Conservation (phyloP, 2,797 vertebrate genomes). For the Melanotaenia trifasciata region DNA sequence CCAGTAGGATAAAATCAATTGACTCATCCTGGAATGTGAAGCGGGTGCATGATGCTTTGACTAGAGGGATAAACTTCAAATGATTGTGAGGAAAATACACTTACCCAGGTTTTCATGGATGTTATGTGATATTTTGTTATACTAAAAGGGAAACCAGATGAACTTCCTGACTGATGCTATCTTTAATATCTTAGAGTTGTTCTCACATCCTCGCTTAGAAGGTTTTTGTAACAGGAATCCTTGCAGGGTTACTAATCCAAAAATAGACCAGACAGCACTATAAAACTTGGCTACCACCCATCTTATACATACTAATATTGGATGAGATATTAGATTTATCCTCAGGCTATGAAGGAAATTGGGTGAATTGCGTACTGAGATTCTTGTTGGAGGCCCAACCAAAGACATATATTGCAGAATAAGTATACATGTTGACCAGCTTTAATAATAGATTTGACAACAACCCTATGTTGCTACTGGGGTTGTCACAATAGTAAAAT, state of each 20-base stretch:
- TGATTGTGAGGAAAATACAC: slow-evolving; percentile 13
- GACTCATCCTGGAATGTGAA: slow-evolving; percentile 47
- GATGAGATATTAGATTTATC: slow-evolving; percentile 48
- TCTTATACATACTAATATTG: slow-evolving; percentile 57
- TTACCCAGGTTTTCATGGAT: slow-evolving; percentile 17
- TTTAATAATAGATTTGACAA: not conserved
- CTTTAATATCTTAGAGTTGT: slow-evolving; percentile 33
- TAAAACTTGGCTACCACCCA: slow-evolving; percentile 41
- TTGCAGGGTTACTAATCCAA: slow-evolving; percentile 37
- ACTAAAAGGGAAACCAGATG: slow-evolving; percentile 28
- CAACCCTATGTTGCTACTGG: not conserved
- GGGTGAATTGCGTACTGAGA: not conserved
- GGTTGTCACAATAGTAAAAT: no score
- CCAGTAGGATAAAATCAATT: slow-evolving; percentile 50
- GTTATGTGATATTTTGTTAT: slow-evolving; percentile 24
- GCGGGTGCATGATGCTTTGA: slow-evolving; percentile 23
- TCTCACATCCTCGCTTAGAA: slow-evolving; percentile 43
- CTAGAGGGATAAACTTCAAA: not conserved
- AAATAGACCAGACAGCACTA: slow-evolving; percentile 67
- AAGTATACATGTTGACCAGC: not conserved
- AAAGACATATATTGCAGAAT: not conserved
- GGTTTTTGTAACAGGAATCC: slow-evolving; percentile 61
- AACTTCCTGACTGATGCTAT: slow-evolving; percentile 39
- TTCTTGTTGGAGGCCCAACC: slow-evolving; percentile 14
- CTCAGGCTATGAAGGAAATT: slow-evolving; percentile 30